Evolutionary conservation across 2,113 vertebrate genomes (phyloP).

Genomic region (Eleginops maclovinus): DNA sequence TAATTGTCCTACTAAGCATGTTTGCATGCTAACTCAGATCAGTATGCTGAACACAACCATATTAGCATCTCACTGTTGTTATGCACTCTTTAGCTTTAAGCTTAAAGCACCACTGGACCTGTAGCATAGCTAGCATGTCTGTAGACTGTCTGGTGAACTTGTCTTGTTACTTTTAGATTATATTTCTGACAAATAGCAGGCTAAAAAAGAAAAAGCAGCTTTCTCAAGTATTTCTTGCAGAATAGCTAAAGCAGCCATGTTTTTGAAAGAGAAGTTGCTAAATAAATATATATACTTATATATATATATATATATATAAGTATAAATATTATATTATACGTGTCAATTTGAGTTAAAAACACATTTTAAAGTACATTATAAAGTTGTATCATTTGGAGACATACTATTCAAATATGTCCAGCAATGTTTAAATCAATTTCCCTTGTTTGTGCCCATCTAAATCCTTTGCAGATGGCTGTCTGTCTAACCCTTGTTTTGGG

Average conservation of each 20-base stretch:
- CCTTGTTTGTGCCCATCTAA: constrained; percentile 18
- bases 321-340: background rate
- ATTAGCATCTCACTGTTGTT: background rate
- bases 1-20: no score
- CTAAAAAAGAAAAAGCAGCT: background rate
- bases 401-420: background rate
- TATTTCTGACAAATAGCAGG: no score
- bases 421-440: background rate
- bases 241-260: background rate
- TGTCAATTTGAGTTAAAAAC: constrained; percentile 5
- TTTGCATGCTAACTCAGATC: background rate
- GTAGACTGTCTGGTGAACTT: background rate
- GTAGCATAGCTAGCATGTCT: background rate
- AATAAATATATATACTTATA: no score
- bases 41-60: background rate
- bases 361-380: constrained; percentile 14
- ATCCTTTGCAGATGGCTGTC: constrained; percentile 89
- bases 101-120: background rate
- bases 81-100: background rate
- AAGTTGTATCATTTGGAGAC: background rate
- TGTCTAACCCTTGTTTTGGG: constrained; percentile 96
- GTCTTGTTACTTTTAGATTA: background rate
- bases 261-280: background rate
- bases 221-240: background rate
- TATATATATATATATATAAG: no score